Conservation (phyloP, 2,797 vertebrate genomes). For the Microtus californicus region DNA sequence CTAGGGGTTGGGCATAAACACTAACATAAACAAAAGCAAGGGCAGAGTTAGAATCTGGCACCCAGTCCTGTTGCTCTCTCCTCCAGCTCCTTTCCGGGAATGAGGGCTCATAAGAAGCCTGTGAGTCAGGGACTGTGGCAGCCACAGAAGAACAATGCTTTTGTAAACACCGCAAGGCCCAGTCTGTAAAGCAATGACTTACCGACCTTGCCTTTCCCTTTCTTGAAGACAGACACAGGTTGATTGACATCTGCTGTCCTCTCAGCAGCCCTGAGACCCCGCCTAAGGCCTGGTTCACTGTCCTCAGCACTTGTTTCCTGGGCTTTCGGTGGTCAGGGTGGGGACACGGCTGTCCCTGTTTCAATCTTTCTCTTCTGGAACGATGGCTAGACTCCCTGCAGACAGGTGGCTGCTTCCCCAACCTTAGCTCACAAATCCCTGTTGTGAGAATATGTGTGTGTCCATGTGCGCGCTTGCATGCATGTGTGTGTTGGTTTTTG, state of each 20-base stretch:
- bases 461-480: no score
- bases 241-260: neutral
- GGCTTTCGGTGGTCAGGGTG: neutral
- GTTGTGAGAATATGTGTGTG: neutral
- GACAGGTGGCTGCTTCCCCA: neutral
- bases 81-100: neutral
- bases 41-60: neutral
- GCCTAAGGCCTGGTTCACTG: neutral
- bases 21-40: neutral
- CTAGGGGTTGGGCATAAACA: neutral
- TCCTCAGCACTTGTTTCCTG: neutral
- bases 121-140: neutral
- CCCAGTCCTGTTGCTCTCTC: no score
- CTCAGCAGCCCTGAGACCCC: neutral
- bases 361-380: neutral
- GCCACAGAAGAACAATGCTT: neutral
- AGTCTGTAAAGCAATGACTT: neutral
- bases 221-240: neutral
- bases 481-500: neutral
- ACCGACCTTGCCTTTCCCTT: neutral
- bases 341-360: neutral
- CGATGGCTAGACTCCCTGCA: neutral
- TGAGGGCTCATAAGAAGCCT: neutral
- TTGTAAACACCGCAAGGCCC: neutral
- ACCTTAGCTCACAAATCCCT: neutral